These are phyloP conservation scores for Pherbina coryleti DNA, from an alignment of 2,888 invertebrate genomes.

Conservation along the genomic window DNA sequence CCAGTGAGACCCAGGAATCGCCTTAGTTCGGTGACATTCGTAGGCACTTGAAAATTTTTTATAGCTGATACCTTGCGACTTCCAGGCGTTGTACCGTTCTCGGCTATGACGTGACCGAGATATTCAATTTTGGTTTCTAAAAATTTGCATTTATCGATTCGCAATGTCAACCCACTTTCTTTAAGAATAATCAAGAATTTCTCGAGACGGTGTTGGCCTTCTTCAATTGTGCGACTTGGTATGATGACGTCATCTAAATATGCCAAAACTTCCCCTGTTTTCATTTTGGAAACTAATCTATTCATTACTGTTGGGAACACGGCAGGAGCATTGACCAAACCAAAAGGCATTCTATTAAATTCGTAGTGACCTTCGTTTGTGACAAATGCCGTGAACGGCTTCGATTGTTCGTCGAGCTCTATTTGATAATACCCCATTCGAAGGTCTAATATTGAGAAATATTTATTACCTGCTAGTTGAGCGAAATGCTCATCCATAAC, in stretches of 20 bases:
- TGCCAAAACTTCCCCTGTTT: conserved; percentile 5
- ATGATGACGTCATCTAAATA: too few species aligned
- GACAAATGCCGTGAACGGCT: conserved; percentile 41
- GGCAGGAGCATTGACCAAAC: conserved; percentile 44
- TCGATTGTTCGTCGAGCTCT: conserved; percentile 37
- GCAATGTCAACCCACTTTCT: background rate
- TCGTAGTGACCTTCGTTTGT: conserved; percentile 41
- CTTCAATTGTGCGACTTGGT: conserved; percentile 19
- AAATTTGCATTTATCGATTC: conserved; percentile 19
- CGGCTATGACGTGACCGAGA: conserved; percentile 30
- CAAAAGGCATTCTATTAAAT: conserved; percentile 45
- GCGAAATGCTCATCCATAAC: conserved; percentile 36
- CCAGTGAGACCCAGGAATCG: conserved; percentile 29
- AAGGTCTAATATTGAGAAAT: conserved; percentile 39
- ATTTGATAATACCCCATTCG: conserved; percentile 43
- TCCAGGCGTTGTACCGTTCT: conserved; percentile 38
- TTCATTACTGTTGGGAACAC: conserved; percentile 44
- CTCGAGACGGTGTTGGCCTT: conserved; percentile 4
- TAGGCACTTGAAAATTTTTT: conserved; percentile 20
- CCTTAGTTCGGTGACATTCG: conserved; percentile 19
- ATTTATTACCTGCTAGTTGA: conserved; percentile 32
- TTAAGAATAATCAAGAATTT: background rate
- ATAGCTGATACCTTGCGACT: conserved; percentile 33
- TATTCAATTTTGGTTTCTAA: background rate
- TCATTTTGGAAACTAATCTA: conserved; percentile 3